These are phyloP conservation scores for Pyrocoelia pectoralis DNA, from an alignment of 2,888 invertebrate species.

Conservation along the genomic window DNA sequence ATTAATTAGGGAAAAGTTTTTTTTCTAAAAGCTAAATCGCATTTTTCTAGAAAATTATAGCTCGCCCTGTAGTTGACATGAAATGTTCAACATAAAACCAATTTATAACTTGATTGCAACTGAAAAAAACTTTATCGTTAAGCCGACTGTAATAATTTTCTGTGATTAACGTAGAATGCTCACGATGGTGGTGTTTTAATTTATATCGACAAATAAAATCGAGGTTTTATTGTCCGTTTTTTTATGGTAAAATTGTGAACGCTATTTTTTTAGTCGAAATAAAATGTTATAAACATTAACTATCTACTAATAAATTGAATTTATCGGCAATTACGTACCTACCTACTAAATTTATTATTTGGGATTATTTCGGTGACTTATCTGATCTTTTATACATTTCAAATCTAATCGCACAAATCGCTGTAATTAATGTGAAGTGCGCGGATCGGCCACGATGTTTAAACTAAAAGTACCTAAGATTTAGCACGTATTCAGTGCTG, in stretches of 20 bases:
- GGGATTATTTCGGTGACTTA: neutral
- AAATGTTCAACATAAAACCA: constrained; percentile 23
- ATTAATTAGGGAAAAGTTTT: constrained; percentile 39
- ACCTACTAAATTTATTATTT: neutral
- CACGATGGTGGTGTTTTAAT: constrained; percentile 15
- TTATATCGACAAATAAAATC: constrained; percentile 6
- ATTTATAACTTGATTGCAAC: constrained; percentile 25
- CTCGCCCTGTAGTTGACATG: constrained; percentile 20
- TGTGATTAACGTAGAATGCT: constrained; percentile 8
- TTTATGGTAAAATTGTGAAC: neutral
- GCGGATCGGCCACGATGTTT: neutral
- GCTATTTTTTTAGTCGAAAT: neutral
- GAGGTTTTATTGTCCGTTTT: neutral
- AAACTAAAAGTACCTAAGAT: neutral
- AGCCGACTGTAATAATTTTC: constrained; percentile 16
- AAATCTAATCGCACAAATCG: neutral
- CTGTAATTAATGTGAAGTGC: neutral
- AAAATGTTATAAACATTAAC: neutral
- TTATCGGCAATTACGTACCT: neutral
- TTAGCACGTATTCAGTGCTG: neutral
- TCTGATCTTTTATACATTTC: neutral
- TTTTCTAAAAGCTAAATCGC: constrained; percentile 17
- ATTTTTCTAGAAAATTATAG: constrained; percentile 25
- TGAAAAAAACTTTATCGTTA: constrained; percentile 25
- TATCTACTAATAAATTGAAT: neutral